These are phyloP conservation scores for Leucoraja erinaceus DNA, from an alignment of 2,113 vertebrate species.

Conservation along the genomic window DNA sequence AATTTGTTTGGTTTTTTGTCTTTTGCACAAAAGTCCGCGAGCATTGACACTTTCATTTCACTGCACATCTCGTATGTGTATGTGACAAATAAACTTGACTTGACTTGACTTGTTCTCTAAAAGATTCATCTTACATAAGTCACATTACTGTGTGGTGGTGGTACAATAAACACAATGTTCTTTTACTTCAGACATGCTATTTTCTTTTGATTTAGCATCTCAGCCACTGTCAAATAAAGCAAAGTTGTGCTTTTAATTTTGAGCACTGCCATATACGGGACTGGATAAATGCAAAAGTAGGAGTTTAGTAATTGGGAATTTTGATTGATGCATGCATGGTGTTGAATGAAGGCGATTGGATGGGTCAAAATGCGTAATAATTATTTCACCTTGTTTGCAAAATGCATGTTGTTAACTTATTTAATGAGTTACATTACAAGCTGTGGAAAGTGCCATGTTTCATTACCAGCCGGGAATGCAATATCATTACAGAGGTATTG, in stretches of 20 bases:
- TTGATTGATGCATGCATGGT: slow-evolving; percentile 22
- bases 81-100: no score
- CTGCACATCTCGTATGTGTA: no score
- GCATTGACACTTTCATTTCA: no score
- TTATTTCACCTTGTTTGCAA: slow-evolving; percentile 65
- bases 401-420: slow-evolving; percentile 61
- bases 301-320: slow-evolving; percentile 7
- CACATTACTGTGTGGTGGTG: background rate
- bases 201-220: background rate
- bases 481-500: slow-evolving; percentile 68
- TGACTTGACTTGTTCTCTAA: no score
- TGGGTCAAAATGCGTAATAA: slow-evolving; percentile 54
- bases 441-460: slow-evolving; percentile 58
- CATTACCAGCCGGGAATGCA: slow-evolving; percentile 63
- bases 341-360: slow-evolving; percentile 48
- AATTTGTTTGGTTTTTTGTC: no score
- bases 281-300: background rate
- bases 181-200: background rate
- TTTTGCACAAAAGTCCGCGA: no score
- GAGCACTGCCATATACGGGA: background rate
- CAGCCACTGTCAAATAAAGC: background rate
- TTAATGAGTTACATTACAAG: slow-evolving; percentile 70
- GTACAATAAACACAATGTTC: background rate
- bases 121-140: background rate
- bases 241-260: slow-evolving; percentile 3